Conservation (phyloP, 2,797 vertebrate genomes). For the Tolypeutes matacus region DNA sequence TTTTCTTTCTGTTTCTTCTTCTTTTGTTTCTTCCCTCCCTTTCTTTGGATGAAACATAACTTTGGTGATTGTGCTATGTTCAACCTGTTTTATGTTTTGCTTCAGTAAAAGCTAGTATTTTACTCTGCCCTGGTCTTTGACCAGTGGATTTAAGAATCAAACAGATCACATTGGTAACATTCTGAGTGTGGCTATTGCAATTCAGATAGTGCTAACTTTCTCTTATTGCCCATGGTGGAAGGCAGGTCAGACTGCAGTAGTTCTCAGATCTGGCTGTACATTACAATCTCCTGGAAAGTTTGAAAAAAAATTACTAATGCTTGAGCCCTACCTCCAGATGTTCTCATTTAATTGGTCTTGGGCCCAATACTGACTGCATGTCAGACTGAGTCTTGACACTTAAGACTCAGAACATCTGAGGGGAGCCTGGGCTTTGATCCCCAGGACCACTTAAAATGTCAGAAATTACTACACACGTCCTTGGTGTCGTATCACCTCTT, state of each 20-base stretch:
- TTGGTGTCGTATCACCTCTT: constrained; percentile 66
- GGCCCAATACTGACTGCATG: neutral
- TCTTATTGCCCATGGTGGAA: constrained; percentile 1
- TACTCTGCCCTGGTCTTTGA: neutral
- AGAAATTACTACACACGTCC: constrained; percentile 59
- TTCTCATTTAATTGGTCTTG: constrained; percentile 1
- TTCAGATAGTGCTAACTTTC: neutral
- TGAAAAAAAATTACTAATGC: neutral
- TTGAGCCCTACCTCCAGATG: neutral
- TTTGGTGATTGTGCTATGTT: constrained; percentile 9
- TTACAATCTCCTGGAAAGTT: neutral
- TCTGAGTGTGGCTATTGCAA: neutral
- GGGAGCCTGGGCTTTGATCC: constrained; percentile 60
- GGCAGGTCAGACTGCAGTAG: neutral
- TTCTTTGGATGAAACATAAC: constrained; percentile 36
- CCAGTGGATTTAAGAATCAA: constrained; percentile 17
- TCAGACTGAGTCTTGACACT: constrained; percentile 56
- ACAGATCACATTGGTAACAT: neutral
- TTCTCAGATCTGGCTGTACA: neutral
- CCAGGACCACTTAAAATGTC: constrained; percentile 68
- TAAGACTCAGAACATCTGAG: constrained; percentile 50
- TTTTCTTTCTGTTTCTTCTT: neutral
- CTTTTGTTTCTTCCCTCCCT: constrained; percentile 31
- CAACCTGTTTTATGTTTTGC: constrained; percentile 48
- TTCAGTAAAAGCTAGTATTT: constrained; percentile 47